These are phyloP conservation scores for Glossosoma conforme DNA, from an alignment of 1,140 invertebrate species.

Conservation along the genomic window DNA sequence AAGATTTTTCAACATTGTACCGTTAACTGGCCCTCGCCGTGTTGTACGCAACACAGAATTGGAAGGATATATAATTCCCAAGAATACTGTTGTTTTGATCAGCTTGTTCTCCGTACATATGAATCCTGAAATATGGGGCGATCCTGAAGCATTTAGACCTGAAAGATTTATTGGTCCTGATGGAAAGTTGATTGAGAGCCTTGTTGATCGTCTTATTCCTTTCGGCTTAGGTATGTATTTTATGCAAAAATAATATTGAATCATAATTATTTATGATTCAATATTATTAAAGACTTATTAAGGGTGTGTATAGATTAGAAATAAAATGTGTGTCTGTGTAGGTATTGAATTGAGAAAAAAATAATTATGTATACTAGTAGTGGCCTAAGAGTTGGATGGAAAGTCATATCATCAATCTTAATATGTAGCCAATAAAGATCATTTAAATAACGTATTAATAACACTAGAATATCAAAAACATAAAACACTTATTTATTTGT, in stretches of 20 bases:
- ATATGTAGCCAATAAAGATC: no score
- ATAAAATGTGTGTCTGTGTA: no score
- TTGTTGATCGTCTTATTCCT: constrained; percentile 52
- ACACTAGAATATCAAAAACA: no score
- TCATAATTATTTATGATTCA: not conserved
- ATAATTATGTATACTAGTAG: no score
- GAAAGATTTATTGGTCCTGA: constrained; percentile 55
- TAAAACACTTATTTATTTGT: no score
- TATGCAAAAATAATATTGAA: no score
- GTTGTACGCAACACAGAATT: constrained; percentile 55
- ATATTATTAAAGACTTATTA: constrained; percentile 12
- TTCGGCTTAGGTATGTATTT: constrained; percentile 64
- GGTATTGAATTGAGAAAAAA: no score
- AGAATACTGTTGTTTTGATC: constrained; percentile 60
- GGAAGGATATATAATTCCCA: constrained; percentile 61
- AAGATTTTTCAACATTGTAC: constrained; percentile 57
- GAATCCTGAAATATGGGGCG: constrained; percentile 57
- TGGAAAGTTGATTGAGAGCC: constrained; percentile 44
- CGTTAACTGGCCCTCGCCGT: constrained; percentile 64
- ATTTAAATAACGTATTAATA: no score
- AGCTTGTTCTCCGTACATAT: constrained; percentile 60
- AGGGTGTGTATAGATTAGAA: no score
- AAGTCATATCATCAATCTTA: no score
- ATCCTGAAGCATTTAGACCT: constrained; percentile 66
- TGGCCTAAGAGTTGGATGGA: no score